Base-by-base conservation (phyloP, 2,113 vertebrate species). In the Caracal caracal region DNA sequence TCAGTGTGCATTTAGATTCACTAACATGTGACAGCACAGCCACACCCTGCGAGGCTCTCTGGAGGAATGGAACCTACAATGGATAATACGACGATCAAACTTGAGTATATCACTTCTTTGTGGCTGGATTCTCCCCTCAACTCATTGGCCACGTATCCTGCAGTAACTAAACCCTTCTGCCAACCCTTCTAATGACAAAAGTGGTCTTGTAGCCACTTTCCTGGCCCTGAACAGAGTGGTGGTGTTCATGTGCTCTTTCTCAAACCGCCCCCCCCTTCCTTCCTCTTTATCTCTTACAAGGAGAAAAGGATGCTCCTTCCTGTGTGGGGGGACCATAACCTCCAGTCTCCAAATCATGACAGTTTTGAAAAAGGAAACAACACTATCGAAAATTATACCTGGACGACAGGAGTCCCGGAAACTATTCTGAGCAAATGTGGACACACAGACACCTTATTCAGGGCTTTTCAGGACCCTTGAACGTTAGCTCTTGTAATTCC, bases 51-150 rank as follows among this genome's bases (percentile, higher is more conserved):
- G 40, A 3, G 22, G 10, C 13, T 59, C 22, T 40, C 2, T 16
- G 51, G 30, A 47, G 30, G 19, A 43, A 19, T 3, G 7, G 53
- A 51, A 26, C 10, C 1, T 20, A 1, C 0, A 2, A 15, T 1
- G 15, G 3, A 24, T 4, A 28, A 13, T 3, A 26, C 1, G 51
- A 68, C 20, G 11, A 26, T 16, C 6, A 1, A 22, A 7, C 3
- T 0, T 22, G 6, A 53, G 15, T 12, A 8, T 4, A 24, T 0
- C 1, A 1, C 10, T 5, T 40, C 53, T 51, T 4, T 5, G 40
- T 2, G 17, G 0, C 13, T 10, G n/a, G 12, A 26, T 70, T 22
- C 61, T 59, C 20, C n/a, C 12, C 0, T n/a, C 12, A 3, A 3
- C 6, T 26, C 19, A 51, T 2, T 22, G 6, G 30, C 40, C 4